A percentile compares a stretch with the other conserved stretches of the same genome.
Evolutionary conservation across 2,113 vertebrate species (phyloP).

Genomic region (Calypte anna): DNA sequence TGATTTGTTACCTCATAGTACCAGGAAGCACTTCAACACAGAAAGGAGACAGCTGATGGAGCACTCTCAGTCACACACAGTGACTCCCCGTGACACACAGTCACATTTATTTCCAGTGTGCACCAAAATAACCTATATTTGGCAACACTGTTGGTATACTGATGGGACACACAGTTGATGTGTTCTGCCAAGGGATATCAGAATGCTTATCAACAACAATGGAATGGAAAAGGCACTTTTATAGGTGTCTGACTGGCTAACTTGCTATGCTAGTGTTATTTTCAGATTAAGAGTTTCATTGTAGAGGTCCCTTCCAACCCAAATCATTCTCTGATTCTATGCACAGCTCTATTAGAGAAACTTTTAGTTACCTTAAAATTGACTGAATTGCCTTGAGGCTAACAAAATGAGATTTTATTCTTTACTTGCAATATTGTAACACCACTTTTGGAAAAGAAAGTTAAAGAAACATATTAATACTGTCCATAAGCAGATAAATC

Average conservation of each 20-base stretch:
- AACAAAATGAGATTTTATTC: not conserved
- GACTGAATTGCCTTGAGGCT: not conserved
- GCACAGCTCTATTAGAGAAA: not conserved
- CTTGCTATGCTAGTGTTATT: not conserved
- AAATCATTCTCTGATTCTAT: too few species aligned
- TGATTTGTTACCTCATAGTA: not conserved
- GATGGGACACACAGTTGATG: not conserved
- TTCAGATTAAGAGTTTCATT: not conserved
- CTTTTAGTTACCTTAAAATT: not conserved
- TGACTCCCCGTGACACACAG: not conserved
- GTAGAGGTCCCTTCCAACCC: not conserved
- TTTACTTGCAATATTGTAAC: not conserved
- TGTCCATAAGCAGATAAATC: not conserved
- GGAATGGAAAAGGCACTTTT: not conserved
- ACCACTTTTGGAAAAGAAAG: not conserved
- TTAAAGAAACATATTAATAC: not conserved
- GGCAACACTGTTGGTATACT: not conserved
- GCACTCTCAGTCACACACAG: not conserved
- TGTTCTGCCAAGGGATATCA: not conserved
- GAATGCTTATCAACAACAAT: not conserved
- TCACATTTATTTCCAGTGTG: not conserved
- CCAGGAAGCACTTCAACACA: not conserved
- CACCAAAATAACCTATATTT: slow-evolving; percentile 8
- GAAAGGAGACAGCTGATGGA: not conserved
- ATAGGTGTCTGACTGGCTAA: not conserved